Evolutionary conservation across 2,888 invertebrate genomes (phyloP).

Genomic region (Lasioglossum pauxillum): DNA sequence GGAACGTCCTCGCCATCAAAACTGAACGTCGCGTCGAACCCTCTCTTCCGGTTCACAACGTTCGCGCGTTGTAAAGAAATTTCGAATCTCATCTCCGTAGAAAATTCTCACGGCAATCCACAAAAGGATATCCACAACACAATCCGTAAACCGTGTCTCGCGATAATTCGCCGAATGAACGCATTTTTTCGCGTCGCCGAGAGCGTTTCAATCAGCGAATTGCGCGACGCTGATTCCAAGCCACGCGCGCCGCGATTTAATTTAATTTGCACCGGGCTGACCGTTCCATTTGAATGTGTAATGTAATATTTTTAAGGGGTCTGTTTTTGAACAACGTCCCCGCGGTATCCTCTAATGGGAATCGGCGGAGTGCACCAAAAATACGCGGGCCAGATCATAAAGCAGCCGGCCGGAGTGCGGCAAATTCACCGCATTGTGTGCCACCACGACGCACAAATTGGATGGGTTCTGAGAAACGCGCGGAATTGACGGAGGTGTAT

Average conservation of each 20-base stretch:
- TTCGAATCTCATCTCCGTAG: neutral
- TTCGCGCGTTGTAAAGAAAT: neutral
- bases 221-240: neutral
- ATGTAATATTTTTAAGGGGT: constrained; percentile 46
- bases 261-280: constrained; percentile 44
- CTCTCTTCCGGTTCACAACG: neutral
- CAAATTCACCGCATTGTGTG: constrained; percentile 38
- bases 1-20: constrained; percentile 42
- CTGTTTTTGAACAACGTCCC: constrained; percentile 31
- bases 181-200: neutral
- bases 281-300: constrained; percentile 48
- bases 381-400: constrained; percentile 35
- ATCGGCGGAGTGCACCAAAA: constrained; percentile 45
- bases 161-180: neutral
- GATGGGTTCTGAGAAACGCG: constrained; percentile 49
- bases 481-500: constrained; percentile 36
- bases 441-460: constrained; percentile 40
- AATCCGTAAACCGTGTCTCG: neutral
- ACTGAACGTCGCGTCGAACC: constrained; percentile 1
- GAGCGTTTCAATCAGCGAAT: constrained; percentile 1
- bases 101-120: neutral
- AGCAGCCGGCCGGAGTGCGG: constrained; percentile 20
- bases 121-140: neutral
- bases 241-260: constrained; percentile 17
- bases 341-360: constrained; percentile 18